A percentile compares a stretch with the other conserved stretches of the same genome.
phyloP scores from a whole-genome alignment of 2,797 vertebrate species.

The Morelia viridis region DNA sequence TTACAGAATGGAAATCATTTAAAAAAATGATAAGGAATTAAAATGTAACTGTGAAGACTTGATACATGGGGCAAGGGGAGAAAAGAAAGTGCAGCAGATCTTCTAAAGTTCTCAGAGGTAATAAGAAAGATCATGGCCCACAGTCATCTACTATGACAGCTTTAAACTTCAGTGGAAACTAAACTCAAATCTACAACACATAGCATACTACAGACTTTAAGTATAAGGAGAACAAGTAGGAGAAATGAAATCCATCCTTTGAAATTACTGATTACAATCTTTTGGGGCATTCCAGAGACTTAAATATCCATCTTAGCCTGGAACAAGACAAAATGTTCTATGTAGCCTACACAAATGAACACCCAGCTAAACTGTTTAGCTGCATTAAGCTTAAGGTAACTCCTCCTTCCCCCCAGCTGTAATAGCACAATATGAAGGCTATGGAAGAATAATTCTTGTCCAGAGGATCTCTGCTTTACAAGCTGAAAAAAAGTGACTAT shows the following conservation, averaged over 20 bases:
- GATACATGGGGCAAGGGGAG: neutral
- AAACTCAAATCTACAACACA: neutral
- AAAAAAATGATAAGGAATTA: neutral
- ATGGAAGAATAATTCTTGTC: neutral
- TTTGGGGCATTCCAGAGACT: neutral
- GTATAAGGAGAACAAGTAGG: neutral
- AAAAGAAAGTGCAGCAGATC: neutral
- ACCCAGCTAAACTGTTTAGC: neutral
- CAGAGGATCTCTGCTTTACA: neutral
- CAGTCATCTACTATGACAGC: neutral
- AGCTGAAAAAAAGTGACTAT: neutral
- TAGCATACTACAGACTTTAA: neutral
- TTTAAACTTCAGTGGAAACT: neutral
- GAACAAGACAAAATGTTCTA: slow-evolving; percentile 17
- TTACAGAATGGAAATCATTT: neutral
- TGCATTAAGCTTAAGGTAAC: neutral
- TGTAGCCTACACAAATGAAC: neutral
- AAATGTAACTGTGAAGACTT: neutral
- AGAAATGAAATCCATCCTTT: neutral
- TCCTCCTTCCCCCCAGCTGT: neutral
- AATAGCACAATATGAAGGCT: neutral
- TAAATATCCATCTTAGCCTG: neutral
- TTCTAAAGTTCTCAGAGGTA: neutral
- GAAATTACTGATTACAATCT: neutral
- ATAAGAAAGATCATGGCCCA: neutral